Evolutionary conservation across 2,888 invertebrate genomes (phyloP), one percentile per base, ranked within the genome.

Genomic region (Zhengitettix transpicula): DNA sequence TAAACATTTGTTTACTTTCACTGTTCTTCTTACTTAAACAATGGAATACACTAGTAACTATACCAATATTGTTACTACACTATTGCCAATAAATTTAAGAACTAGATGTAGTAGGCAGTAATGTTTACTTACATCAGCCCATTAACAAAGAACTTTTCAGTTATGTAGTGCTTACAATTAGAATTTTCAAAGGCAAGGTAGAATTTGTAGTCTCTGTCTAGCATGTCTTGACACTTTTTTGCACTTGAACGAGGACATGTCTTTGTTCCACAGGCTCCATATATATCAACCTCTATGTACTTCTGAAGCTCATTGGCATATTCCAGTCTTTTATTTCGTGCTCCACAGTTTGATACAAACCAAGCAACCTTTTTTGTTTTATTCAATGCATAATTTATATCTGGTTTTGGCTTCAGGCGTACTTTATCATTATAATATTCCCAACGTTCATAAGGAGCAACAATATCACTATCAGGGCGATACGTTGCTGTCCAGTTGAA

Each of bases 281-380:
- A 47, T 12, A 47, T 47, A 47, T 47, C 47, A 47, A 47, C 47
- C 52, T 52, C 52, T 16, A 97, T 93, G 75, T 87, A 79, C 72
- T 93, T 91, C 64, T 84, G 80, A 59, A 97, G 77, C 71, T 88
- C 88, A 66, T 83, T 82, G 11, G 94, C 96, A 73, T 88, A 96
- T 66, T 89, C 86, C 62, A 93, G 77, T 14, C 97, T 81, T 5
- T 87, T 86, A 73, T 97, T 97, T 58, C 90, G 81, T 5, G 96
- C 93, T 64, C 89, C 91, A 71, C 97, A 97, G 75, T 97, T 97
- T 47, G 96, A 96, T 59, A 97, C 96, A 75, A 97, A 97, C 97
- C 96, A 97, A 58, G 96, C 97, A 9, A 96, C 87, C 83, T 82
- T 47, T 12, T n/a, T 12, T 12, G 47, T 47, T n/a, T 47, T 47